Evolutionary conservation across 2,797 vertebrate species (phyloP).

Genomic region (Falco columbarius): DNA sequence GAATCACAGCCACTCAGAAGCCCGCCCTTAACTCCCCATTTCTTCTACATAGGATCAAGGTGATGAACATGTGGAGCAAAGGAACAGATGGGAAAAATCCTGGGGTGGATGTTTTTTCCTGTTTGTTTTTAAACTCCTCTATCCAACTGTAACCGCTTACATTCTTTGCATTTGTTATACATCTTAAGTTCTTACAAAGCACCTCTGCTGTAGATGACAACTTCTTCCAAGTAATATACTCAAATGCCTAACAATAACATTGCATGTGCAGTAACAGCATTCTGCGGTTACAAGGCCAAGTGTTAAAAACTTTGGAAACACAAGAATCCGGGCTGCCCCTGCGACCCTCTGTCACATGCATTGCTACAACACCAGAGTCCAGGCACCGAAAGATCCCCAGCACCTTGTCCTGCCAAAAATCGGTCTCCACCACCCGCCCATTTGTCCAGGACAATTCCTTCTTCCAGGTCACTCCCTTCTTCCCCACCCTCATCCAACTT

Average conservation of each 20-base stretch:
- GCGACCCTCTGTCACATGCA: background rate
- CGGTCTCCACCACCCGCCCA: accelerated
- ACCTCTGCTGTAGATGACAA: background rate
- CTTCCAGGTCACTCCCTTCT: background rate
- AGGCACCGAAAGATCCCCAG: background rate
- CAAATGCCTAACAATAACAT: background rate
- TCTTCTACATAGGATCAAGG: background rate
- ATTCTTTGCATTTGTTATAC: background rate
- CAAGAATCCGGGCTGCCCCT: background rate
- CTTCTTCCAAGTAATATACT: background rate
- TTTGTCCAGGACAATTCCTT: background rate
- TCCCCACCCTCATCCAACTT: background rate
- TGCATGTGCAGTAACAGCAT: accelerated
- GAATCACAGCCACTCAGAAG: background rate
- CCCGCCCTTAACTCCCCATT: background rate
- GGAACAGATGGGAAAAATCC: background rate
- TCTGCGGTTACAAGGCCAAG: background rate
- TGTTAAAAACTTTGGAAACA: background rate
- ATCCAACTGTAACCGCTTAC: background rate
- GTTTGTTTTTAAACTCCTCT: background rate
- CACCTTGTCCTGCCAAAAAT: background rate
- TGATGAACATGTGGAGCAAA: background rate
- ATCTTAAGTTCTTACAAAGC: background rate
- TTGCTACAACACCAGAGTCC: background rate
- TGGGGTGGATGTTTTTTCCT: background rate